A percentile compares a stretch with the other conserved stretches of the same genome.
phyloP scores from a whole-genome alignment of 30 jellyfish, hydroid and myxozoan genomes.

The Turritopsis rubra region DNA sequence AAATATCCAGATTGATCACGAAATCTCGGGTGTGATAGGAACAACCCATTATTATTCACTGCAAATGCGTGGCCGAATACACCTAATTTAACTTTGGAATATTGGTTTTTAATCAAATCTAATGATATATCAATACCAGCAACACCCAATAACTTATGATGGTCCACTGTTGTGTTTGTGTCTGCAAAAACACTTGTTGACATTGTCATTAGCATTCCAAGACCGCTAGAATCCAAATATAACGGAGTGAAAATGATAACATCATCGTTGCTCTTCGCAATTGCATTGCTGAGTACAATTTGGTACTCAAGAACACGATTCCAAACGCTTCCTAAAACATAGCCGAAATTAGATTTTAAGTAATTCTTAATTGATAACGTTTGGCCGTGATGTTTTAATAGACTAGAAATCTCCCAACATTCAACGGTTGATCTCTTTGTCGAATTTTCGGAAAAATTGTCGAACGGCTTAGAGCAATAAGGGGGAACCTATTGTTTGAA shows the following conservation, averaged over 20 bases:
- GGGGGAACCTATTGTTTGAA: too few species aligned
- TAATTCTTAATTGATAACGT: too few species aligned
- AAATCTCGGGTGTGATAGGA: constrained; percentile 3
- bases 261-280: not conserved
- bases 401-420: too few species aligned
- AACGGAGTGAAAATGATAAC: constrained; percentile 14
- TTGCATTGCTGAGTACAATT: constrained; percentile 5
- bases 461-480: too few species aligned
- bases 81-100: not conserved
- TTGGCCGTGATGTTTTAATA: too few species aligned
- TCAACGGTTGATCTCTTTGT: too few species aligned
- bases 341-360: too few species aligned
- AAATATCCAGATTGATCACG: constrained; percentile 43
- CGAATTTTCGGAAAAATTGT: too few species aligned
- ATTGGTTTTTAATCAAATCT: not conserved
- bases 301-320: constrained; percentile 13
- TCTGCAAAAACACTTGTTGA: not conserved
- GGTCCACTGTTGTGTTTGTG: not conserved
- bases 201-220: constrained; percentile 18
- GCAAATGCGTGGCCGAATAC: constrained; percentile 18
- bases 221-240: constrained; percentile 16
- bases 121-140: constrained; percentile 23
- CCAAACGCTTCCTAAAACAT: constrained; percentile 15
- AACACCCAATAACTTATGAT: constrained; percentile 8
- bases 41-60: constrained; percentile 18